phyloP scores from a whole-genome alignment of 2,797 vertebrate genomes.

The Manis crassicaudata region DNA sequence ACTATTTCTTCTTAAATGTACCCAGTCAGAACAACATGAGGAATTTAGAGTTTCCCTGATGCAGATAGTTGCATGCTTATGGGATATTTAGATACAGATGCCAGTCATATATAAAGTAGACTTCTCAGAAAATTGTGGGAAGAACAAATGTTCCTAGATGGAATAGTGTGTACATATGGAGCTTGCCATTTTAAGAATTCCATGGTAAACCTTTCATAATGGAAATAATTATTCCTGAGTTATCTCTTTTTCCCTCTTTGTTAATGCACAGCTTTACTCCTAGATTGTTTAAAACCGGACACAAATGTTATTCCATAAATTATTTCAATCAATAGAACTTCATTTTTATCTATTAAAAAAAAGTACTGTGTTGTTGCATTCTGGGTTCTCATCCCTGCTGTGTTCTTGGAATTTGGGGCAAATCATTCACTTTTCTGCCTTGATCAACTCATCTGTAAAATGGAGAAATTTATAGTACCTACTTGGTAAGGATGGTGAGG shows the following conservation, averaged over 20 bases:
- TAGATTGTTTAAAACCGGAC: background rate
- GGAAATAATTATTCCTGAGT: constrained; percentile 28
- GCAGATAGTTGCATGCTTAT: background rate
- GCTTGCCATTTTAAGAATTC: constrained; percentile 10
- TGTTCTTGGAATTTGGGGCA: background rate
- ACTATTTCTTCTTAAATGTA: constrained; percentile 31
- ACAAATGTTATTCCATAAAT: background rate
- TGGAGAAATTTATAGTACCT: background rate
- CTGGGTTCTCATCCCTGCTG: background rate
- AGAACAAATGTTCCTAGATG: background rate
- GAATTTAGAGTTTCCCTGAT: constrained; percentile 9
- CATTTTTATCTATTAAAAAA: background rate
- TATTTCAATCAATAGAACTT: background rate
- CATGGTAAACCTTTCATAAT: constrained; percentile 14
- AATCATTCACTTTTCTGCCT: constrained; percentile 11
- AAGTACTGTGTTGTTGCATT: background rate
- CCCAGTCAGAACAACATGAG: background rate
- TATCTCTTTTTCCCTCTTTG: background rate
- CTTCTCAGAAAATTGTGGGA: background rate
- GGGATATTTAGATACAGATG: background rate
- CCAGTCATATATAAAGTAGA: background rate
- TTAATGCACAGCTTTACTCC: background rate
- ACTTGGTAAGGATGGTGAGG: background rate
- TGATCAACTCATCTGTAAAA: background rate
- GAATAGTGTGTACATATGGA: background rate